phyloP scores from a whole-genome alignment of 2,888 invertebrate genomes.

The Pelosia muscerda region DNA sequence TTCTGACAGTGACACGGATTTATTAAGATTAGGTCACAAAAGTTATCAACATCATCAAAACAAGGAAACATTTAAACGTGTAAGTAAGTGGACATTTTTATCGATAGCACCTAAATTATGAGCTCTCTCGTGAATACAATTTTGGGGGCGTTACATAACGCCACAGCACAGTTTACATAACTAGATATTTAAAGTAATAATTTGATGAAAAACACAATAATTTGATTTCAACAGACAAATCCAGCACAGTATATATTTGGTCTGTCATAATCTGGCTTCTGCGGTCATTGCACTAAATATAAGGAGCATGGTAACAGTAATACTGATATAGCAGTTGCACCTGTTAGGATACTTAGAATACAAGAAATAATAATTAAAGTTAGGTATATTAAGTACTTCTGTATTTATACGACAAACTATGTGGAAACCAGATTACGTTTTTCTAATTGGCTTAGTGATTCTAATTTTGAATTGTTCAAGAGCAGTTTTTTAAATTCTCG shows the following conservation, averaged over 20 bases:
- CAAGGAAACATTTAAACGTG: no score
- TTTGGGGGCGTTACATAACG: neutral
- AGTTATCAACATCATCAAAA: neutral
- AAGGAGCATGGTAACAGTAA: conserved; percentile 20
- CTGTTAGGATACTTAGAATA: neutral
- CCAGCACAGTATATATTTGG: neutral
- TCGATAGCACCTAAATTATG: no score
- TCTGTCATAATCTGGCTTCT: conserved; percentile 9
- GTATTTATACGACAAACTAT: neutral
- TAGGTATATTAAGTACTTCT: no score
- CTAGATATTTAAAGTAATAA: neutral
- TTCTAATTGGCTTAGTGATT: no score
- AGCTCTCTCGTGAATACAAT: neutral
- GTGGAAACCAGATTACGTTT: no score
- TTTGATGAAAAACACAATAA: neutral
- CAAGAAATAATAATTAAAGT: no score
- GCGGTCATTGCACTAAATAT: conserved; percentile 20
- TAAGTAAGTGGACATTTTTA: no score
- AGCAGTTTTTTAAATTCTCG: no score
- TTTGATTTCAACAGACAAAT: conserved; percentile 6
- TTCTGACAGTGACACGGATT: no score
- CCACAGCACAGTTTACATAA: neutral
- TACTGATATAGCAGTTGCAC: neutral
- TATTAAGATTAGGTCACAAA: neutral
- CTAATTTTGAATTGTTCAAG: no score